phyloP scores from a whole-genome alignment of 2,888 invertebrate species.

The Andricus quercusramuli region DNA sequence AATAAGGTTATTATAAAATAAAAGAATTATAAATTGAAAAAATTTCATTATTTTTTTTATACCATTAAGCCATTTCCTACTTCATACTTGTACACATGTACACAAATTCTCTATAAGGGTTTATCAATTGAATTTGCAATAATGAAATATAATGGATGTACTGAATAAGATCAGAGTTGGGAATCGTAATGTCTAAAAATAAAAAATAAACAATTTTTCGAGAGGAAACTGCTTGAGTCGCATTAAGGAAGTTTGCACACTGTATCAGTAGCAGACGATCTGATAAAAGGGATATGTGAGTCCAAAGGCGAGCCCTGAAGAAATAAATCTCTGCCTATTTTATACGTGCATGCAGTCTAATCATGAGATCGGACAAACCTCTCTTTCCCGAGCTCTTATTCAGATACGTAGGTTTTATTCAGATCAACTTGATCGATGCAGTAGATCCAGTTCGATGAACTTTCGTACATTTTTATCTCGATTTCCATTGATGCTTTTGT shows the following conservation, averaged over 20 bases:
- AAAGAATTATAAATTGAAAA: too few relatives aligned
- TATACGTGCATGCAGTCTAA: slow-evolving; percentile 28
- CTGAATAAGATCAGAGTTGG: neutral
- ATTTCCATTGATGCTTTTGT: neutral
- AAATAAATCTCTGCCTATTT: slow-evolving; percentile 37
- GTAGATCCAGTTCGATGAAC: slow-evolving; percentile 29
- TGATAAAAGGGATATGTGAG: slow-evolving; percentile 23
- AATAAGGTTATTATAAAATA: too few relatives aligned
- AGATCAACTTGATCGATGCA: slow-evolving; percentile 35
- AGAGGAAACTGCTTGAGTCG: neutral
- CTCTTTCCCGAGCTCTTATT: slow-evolving; percentile 18
- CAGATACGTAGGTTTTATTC: slow-evolving; percentile 35
- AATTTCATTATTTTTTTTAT: too few relatives aligned
- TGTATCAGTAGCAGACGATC: slow-evolving; percentile 30
- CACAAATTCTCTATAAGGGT: neutral
- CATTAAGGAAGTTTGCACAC: slow-evolving; percentile 16
- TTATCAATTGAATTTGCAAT: too few relatives aligned
- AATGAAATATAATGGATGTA: neutral
- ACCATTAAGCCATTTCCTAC: too few relatives aligned
- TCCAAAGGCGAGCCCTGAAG: slow-evolving; percentile 16
- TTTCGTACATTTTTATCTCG: slow-evolving; percentile 6
- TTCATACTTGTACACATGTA: too few relatives aligned
- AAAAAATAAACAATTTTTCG: neutral
- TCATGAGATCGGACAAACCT: slow-evolving; percentile 27
- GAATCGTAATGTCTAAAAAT: neutral